phyloP scores from a whole-genome alignment of 1,140 invertebrate species.

The Parasteatoda tepidariorum region DNA sequence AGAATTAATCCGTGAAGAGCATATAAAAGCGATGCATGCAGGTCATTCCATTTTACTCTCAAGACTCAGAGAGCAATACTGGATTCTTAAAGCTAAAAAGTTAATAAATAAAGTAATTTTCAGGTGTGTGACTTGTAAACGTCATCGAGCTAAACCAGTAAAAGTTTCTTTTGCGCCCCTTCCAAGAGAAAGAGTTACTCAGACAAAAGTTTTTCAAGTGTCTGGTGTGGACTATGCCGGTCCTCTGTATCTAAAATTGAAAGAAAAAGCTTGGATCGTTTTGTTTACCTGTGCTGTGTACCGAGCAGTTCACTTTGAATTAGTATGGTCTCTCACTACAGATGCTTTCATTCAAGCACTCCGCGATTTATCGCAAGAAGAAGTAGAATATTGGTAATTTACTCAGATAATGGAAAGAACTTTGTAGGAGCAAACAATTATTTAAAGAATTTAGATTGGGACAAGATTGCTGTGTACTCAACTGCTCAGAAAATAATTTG shows the following conservation, averaged over 20 bases:
- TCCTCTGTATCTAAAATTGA: neutral
- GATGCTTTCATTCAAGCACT: slow-evolving; percentile 4
- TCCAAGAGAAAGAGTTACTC: slow-evolving; percentile 64
- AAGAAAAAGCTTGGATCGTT: slow-evolving; percentile 4
- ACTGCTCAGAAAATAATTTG: neutral
- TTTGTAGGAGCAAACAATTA: slow-evolving; percentile 63
- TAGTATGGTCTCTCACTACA: neutral
- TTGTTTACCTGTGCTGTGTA: slow-evolving; percentile 14
- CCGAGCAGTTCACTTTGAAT: slow-evolving; percentile 11
- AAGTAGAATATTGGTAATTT: neutral
- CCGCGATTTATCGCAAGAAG: neutral
- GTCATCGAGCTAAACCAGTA: neutral
- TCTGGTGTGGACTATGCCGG: slow-evolving; percentile 66
- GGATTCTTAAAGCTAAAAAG: slow-evolving; percentile 24
- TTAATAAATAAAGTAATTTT: slow-evolving; percentile 2
- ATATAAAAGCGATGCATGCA: slow-evolving; percentile 10
- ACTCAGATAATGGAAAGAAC: slow-evolving; percentile 68
- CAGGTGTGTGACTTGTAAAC: neutral
- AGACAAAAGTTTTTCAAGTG: no score
- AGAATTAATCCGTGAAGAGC: slow-evolving; percentile 9
- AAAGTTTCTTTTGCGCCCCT: slow-evolving; percentile 18
- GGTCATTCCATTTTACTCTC: neutral
- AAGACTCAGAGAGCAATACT: slow-evolving; percentile 10
- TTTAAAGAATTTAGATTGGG: slow-evolving; percentile 1
- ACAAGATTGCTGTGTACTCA: neutral